phyloP scores from a whole-genome alignment of 2,888 invertebrate species.

The Pristionchus arcanus region DNA sequence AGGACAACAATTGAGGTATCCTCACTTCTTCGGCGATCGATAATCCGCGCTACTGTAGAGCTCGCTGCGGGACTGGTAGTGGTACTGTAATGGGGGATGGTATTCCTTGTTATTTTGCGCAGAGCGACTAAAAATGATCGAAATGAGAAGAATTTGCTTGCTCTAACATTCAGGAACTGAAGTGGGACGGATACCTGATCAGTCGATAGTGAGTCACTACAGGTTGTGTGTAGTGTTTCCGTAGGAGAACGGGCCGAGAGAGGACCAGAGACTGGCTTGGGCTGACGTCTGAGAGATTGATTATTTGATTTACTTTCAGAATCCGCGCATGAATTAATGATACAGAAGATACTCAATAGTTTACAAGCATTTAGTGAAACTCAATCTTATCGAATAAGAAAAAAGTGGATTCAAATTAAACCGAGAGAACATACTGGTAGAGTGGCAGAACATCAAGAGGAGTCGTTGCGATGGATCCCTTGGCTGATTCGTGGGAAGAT shows the following conservation, averaged over 20 bases:
- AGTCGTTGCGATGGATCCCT: slow-evolving; percentile 28
- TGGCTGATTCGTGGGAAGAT: slow-evolving; percentile 33
- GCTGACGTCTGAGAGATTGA: neutral
- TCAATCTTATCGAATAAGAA: neutral
- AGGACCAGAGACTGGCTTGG: neutral
- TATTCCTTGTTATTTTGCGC: too few species aligned
- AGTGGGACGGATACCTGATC: slow-evolving; percentile 46
- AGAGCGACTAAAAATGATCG: too few species aligned
- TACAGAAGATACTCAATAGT: neutral
- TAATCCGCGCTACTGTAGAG: slow-evolving; percentile 40
- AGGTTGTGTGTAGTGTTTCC: slow-evolving; percentile 47
- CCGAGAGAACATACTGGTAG: neutral
- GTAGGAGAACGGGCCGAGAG: slow-evolving; percentile 34
- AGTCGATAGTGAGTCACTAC: slow-evolving; percentile 42
- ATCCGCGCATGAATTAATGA: neutral
- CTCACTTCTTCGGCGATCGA: slow-evolving; percentile 40
- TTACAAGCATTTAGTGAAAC: neutral
- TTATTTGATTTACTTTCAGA: neutral
- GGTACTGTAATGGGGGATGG: neutral
- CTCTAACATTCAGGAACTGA: neutral
- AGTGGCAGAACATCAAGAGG: neutral
- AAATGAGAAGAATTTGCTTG: too few species aligned
- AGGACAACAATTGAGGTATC: neutral
- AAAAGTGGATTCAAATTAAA: neutral
- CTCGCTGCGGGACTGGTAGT: slow-evolving; percentile 4